Evolutionary conservation across 2,113 vertebrate species (phyloP), one percentile per base, ranked within the genome.

Genomic region (Mugil cephalus): DNA sequence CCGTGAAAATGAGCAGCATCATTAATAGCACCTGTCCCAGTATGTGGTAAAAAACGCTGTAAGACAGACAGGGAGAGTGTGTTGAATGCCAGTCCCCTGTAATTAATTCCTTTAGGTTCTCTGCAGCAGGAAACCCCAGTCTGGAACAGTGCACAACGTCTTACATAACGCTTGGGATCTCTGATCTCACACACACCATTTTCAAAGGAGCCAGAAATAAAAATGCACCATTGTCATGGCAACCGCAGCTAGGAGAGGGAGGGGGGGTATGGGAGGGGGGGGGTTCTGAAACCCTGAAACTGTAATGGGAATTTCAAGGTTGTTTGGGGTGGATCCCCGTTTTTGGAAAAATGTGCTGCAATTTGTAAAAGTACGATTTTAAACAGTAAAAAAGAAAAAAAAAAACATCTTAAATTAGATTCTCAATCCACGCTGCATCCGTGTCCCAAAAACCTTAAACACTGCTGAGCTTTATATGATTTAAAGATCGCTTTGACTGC

Each of bases 151-250:
- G 87, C 79, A 84, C 87, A 70, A 74, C 47, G 36, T 82, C 83
- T 93, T 92, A 91, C 89, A 92, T 93, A 93, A 94, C 80, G 52
- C 68, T 85, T 71, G 72, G 84, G 77, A 82, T 84, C 87, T 80
- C 74, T 87, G 87, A 92, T 93, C 80, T 89, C 79, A 30, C 24
- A 79, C 82, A 79, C 82, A 80, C 74, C 65, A 67, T 87, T 92
- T 30, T 89, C 86, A 93, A 92, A 90, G 79, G 84, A 91, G 87
- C 86, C 89, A 79, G 86, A 90, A 93, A 92, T 91, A 91, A 92
- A n/a, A 92, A 91, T 90, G 79, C 87, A 77, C 85, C 63, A 92
- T 94, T 93, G 93, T 91, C 92, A 93, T 92, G 91, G 87, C 66
- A 93, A 94, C 93, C 74, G 68, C 82, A 78, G 77, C 84, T 74